Conservation (phyloP, 2,797 vertebrate species). For the Coluber constrictor region DNA sequence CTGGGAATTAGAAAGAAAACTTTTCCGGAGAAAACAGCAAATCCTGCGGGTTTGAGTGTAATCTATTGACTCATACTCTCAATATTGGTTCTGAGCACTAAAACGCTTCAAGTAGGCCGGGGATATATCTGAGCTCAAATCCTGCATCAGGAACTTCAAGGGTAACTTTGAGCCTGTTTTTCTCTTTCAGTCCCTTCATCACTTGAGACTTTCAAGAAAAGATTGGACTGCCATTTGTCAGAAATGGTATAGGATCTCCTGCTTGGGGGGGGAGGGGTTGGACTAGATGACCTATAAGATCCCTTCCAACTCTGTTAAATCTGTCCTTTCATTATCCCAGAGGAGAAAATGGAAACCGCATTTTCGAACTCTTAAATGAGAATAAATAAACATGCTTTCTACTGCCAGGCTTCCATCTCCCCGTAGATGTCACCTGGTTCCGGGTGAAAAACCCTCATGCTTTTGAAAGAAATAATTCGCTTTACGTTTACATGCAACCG, state of each 20-base stretch:
- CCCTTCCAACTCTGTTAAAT: no score
- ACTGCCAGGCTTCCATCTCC: background rate
- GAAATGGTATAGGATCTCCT: no score
- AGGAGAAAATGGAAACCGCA: background rate
- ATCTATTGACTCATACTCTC: background rate
- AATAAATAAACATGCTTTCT: background rate
- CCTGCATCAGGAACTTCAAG: background rate
- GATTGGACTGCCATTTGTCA: no score
- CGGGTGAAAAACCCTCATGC: background rate
- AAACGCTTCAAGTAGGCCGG: background rate
- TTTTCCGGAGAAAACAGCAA: background rate
- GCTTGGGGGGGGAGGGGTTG: no score
- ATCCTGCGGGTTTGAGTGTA: background rate
- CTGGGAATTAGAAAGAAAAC: background rate
- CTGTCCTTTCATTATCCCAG: background rate
- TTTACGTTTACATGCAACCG: background rate
- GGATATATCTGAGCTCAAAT: background rate
- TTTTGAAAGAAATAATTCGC: background rate
- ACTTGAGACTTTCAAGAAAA: no score
- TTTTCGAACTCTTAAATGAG: background rate
- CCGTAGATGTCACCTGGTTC: background rate
- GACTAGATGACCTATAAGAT: no score
- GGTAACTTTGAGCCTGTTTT: background rate
- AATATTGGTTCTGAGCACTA: no score
- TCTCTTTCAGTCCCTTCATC: background rate